A percentile compares a stretch with the other conserved stretches of the same genome.
These are phyloP conservation scores for Propithecus deckenii DNA, from an alignment of 2,797 vertebrate species.

Conservation along the genomic window DNA sequence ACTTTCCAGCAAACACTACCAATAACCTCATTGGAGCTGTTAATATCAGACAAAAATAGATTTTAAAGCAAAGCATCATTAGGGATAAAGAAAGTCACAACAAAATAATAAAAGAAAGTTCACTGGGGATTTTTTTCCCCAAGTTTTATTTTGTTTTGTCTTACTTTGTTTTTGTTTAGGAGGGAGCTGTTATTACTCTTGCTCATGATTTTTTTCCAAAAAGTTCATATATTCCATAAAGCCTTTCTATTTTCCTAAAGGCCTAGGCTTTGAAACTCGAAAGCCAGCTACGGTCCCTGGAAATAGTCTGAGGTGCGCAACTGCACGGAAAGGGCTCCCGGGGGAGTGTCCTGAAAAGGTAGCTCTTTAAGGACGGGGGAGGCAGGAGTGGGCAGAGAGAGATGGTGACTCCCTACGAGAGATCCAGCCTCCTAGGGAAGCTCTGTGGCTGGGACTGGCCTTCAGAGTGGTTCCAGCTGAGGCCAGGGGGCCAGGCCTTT, in stretches of 20 bases:
- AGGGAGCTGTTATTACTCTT: neutral
- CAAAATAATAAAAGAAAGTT: neutral
- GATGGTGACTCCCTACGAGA: accelerated
- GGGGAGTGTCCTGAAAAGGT: neutral
- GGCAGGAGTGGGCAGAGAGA: neutral
- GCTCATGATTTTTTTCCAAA: accelerated
- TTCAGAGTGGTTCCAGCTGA: neutral
- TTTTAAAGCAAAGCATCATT: neutral
- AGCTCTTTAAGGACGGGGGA: no score
- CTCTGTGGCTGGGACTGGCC: neutral
- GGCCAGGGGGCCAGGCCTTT: neutral
- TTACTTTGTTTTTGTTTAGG: neutral
- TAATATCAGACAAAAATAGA: neutral
- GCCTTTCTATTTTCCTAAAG: neutral
- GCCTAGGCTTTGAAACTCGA: neutral
- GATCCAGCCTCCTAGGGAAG: neutral
- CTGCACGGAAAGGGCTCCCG: accelerated
- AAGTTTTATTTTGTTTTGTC: neutral
- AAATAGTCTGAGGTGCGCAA: neutral
- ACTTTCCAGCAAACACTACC: neutral
- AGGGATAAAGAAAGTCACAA: neutral
- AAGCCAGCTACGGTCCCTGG: neutral
- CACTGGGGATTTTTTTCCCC: neutral
- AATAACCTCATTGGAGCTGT: neutral
- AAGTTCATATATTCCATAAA: neutral